Conservation (phyloP, 2,113 vertebrate species). For the Hemichromis elongatus region DNA sequence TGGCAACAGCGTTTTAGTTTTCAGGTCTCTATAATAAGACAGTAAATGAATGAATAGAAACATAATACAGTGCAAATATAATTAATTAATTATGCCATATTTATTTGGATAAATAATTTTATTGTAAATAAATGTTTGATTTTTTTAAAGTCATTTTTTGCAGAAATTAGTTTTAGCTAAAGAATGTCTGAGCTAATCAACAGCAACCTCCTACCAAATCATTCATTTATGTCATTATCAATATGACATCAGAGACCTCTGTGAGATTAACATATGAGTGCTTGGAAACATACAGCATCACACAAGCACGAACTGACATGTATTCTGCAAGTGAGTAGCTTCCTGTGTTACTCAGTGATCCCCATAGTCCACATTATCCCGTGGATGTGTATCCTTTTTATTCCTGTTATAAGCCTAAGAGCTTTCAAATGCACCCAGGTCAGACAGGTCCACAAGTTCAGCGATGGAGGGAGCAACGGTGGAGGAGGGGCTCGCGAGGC, state of each 20-base stretch:
- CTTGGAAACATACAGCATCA: background rate
- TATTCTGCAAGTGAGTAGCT: background rate
- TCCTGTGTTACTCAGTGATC: background rate
- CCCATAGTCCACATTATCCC: background rate
- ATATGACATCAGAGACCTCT: background rate
- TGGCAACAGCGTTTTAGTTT: background rate
- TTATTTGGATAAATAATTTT: background rate
- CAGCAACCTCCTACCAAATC: background rate
- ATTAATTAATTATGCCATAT: background rate
- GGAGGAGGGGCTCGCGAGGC: background rate
- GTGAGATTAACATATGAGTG: background rate
- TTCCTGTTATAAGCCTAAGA: background rate
- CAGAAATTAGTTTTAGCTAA: background rate
- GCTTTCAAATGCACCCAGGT: background rate
- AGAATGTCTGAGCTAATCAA: background rate
- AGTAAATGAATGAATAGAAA: background rate
- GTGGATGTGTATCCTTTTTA: background rate
- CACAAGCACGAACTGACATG: background rate
- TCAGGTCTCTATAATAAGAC: background rate
- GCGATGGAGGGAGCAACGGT: background rate
- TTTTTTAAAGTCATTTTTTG: background rate
- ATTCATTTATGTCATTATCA: background rate
- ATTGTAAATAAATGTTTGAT: background rate
- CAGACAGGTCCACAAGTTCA: constrained; percentile 50
- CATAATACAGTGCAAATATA: background rate